Base-by-base conservation (phyloP, 2,797 vertebrate species). In the Meda fulgida region DNA sequence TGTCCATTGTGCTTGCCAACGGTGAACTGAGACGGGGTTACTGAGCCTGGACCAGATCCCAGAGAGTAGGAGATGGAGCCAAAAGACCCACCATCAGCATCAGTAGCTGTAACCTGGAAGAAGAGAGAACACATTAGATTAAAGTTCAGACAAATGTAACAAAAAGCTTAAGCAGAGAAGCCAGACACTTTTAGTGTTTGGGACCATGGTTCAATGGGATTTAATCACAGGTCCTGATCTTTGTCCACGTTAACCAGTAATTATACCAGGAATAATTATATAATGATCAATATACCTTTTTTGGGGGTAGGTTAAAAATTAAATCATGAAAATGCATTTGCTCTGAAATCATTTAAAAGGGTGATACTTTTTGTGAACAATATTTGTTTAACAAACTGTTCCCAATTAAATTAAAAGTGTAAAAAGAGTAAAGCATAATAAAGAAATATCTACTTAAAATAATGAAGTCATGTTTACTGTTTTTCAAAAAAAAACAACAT, bases 1-100 rank as follows among this genome's bases (percentile, higher is more conserved):
- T 96, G 95, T 53, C 98, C 98, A 0, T 92, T 97, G 90, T 96
- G 95, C 84, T 96, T 95, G 91, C 95, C 95, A 2, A 99, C 92
- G 85, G 92, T 94, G 92, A 99, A 99, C 69, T 96, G 97, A 0
- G 96, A 92, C 19, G 96, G 95, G 55, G 91, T 91, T 0, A 92
- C 80, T 0, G 93, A 93, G 91, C 95, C 96, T 1, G 95, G 94
- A 78, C 96, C 96, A 0, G 96, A 96, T 78, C 97, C 96, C 11
- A 99, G 94, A 55, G 97, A 97, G 91, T 99, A 99, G 81, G 95
- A 96, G 13, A 99, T 87, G 40, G 94, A 92, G 82, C 98, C 97
- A 84, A 98, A 97, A 0, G 93, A 92, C 16, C 98, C 97, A 0
- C 96, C 96, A 77, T 99, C 98, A 0, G 96, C 96, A 7, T 99